phyloP scores from a whole-genome alignment of 1,140 invertebrate species.

The Papilio helenus region DNA sequence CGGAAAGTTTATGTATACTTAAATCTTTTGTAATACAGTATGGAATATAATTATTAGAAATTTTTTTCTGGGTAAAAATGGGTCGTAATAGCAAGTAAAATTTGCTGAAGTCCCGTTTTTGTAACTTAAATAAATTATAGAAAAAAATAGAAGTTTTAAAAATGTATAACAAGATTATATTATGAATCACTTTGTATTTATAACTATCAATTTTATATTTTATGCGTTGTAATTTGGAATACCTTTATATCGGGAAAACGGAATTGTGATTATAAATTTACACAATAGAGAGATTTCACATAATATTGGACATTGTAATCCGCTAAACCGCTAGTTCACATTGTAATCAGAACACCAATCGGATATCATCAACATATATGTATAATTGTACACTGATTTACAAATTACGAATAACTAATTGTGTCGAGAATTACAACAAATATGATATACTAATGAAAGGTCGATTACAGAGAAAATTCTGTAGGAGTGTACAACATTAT shows the following conservation, averaged over 20 bases:
- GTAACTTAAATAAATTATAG: no score
- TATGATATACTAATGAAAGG: background rate
- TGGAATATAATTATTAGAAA: background rate
- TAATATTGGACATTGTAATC: conserved; percentile 40
- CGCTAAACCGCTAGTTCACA: background rate
- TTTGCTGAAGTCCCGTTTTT: no score
- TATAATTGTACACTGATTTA: background rate
- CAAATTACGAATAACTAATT: background rate
- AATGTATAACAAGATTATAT: no score
- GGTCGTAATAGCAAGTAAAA: no score
- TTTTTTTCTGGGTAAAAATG: no score
- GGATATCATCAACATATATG: background rate
- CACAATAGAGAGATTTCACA: conserved; percentile 23
- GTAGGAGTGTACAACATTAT: no score
- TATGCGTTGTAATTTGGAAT: background rate
- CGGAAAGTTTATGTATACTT: background rate
- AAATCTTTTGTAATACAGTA: background rate
- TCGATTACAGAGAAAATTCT: background rate
- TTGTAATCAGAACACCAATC: background rate
- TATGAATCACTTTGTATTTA: no score
- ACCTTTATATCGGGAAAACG: background rate
- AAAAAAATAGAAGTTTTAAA: no score
- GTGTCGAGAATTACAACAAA: background rate
- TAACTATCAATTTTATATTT: background rate
- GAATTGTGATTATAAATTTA: background rate